Base-by-base conservation (phyloP, 2,888 invertebrate species). In the Apoda limacodes region DNA sequence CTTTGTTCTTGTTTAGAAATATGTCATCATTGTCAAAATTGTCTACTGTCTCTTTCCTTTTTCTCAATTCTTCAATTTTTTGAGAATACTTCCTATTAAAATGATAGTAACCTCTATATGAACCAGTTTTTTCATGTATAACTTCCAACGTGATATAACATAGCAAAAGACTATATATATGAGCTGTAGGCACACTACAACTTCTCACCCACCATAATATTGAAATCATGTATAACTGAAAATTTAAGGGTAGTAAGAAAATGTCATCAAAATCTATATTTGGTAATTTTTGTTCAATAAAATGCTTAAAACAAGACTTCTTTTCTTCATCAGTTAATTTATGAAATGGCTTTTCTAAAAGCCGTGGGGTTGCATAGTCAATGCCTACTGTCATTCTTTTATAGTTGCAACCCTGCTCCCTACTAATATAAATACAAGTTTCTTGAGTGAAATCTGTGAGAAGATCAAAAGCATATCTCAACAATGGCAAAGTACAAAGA, bases 201-300 rank as follows among this genome's bases (percentile, higher is more conserved):
- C 72, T 53, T 38, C 55, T 22, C 47, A 69, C 83, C 86, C 88
- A 87, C 72, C 84, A 89, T 2, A 85, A 55, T 2, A 87, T 47
- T 9, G 83, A 58, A 20, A 85, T 64, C 45, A 88, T 63, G 47
- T 82, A 84, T 17, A 89, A 44, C 52, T 81, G 82, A 82, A 87
- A 88, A 42, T 83, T 74, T 2, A 52, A 34, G 11, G 88, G 87
- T 34, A 87, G 57, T 21, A 58, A 40, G 9, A 71, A 46, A 32
- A 87, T 43, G 13, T 62, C 37, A 14, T 48, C 38, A 3, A 68
- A 34, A 48, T 76, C 63, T 13, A 70, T 47, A 24, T 49, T 41
- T 3, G 68, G 50, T 24, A 86, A 55, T 33, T 67, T 68, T 30
- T 57, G 44, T 29, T 69, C 62, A 13, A 88, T 48, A 42, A 85